Conservation (phyloP, 2,797 vertebrate species). For the Synaphobranchus kaupii region DNA sequence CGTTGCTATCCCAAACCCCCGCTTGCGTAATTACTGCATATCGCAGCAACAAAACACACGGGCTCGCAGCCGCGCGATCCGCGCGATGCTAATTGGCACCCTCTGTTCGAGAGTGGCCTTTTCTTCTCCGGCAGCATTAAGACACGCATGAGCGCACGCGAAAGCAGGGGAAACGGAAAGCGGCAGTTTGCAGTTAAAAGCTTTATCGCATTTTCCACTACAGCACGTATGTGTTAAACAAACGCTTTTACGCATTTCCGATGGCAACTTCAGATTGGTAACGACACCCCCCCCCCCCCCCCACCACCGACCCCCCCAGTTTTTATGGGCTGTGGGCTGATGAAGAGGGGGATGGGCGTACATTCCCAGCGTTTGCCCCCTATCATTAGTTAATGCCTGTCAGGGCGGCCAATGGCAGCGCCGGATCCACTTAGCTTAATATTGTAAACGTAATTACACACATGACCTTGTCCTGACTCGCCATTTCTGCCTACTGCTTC, state of each 20-base stretch:
- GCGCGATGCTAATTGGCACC: constrained; percentile 49
- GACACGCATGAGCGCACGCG: background rate
- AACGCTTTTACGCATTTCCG: background rate
- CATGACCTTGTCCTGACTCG: background rate
- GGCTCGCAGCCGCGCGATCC: constrained; percentile 44
- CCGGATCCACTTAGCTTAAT: background rate
- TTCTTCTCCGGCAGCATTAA: constrained; percentile 22
- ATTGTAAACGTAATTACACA: background rate
- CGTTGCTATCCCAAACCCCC: background rate
- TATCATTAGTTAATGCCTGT: background rate
- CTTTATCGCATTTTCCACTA: constrained; percentile 4
- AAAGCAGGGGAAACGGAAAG: constrained; percentile 11
- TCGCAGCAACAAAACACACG: constrained; percentile 56
- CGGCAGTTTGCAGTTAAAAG: background rate
- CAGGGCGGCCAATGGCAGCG: background rate
- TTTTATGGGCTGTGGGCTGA: background rate
- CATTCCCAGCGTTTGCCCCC: background rate
- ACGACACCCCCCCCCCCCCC: background rate
- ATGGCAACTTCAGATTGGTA: background rate
- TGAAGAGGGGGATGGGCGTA: background rate
- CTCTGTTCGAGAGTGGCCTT: constrained; percentile 38
- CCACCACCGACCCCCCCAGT: background rate
- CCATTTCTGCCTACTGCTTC: background rate
- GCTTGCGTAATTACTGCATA: constrained; percentile 54
- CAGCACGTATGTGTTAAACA: background rate